Base-by-base conservation (phyloP, 2,113 vertebrate genomes). In the Megatriorchis doriae region DNA sequence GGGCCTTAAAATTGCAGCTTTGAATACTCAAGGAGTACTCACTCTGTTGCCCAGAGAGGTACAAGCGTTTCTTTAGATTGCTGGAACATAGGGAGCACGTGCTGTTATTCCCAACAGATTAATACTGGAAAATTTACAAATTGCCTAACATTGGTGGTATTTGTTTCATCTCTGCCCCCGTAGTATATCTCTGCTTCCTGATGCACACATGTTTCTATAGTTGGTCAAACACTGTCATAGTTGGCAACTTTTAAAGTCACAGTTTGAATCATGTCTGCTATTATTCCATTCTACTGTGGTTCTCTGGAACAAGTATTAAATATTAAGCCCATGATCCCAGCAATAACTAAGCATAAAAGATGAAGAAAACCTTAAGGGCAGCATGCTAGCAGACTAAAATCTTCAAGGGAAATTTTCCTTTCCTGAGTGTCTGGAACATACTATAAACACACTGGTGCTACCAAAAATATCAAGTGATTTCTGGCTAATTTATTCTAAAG, bases 191-290 rank as follows among this genome's bases (percentile, higher is more conserved):
- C 67, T 43, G 36, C 61, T 83, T 82, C 83, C 88, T 53, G 34
- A 81, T 45, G 26, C 80, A 88, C 67, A 78, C 34, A 27, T 32
- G 92, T 87, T 92, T 96, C 94, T 95, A 89, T 31, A 91, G 83
- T 21, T 90, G 93, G 91, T 90, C 75, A 86, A 96, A 93, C 80
- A 87, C 19, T 89, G 80, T 92, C 86, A 86, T 75, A 79, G 73
- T 65, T 94, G 93, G 94, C 95, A 97, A 68, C 73, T 94, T 72
- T 38, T 59, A 26, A 95, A 95, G 88, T 92, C 86, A 86, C 75
- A 79, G 82, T 81, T 94, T 96, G 91, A 97, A 81, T 96, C 83
- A 95, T 80, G 91, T 94, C 94, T 97, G 91, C 88, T 97, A 94
- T 94, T 95, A 94, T 81, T 93, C 83, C 83, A 81, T 74, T 82